Conservation (phyloP, 2,113 vertebrate genomes). For the Holacanthus passer region DNA sequence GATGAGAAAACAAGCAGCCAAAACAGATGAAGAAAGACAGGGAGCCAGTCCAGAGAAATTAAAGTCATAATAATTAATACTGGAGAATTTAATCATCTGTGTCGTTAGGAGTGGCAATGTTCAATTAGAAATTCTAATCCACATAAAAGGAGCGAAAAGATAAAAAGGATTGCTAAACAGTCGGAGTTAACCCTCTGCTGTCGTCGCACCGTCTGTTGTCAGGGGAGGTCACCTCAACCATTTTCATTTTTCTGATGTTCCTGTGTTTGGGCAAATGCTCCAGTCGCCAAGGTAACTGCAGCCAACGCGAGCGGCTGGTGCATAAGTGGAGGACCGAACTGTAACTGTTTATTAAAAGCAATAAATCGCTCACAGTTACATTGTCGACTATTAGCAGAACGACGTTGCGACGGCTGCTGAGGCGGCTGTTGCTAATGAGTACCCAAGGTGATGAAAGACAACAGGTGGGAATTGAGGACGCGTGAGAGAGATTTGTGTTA, state of each 20-base stretch:
- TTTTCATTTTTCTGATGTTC: not conserved
- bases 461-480: slow-evolving; percentile 29
- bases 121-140: not conserved
- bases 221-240: slow-evolving; percentile 1
- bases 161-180: not conserved
- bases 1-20: not conserved
- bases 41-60: not conserved
- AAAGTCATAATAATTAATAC: not conserved
- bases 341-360: not conserved
- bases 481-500: slow-evolving; percentile 32
- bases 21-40: not conserved
- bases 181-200: not conserved
- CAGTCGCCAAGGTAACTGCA: slow-evolving; percentile 45
- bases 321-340: not conserved
- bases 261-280: not conserved
- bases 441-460: slow-evolving; percentile 31
- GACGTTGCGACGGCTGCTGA: slow-evolving; percentile 13
- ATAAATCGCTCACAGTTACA: slow-evolving; percentile 28
- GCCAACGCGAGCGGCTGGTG: not conserved
- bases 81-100: not conserved
- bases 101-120: not conserved
- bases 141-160: not conserved
- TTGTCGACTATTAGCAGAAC: slow-evolving; percentile 26
- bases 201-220: not conserved
- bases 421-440: slow-evolving; percentile 31